A percentile compares a stretch with the other conserved stretches of the same genome.
Evolutionary conservation across 35 echinoderm and acorn worm species (phyloP).

Genomic region (Heliocidaris tuberculata): DNA sequence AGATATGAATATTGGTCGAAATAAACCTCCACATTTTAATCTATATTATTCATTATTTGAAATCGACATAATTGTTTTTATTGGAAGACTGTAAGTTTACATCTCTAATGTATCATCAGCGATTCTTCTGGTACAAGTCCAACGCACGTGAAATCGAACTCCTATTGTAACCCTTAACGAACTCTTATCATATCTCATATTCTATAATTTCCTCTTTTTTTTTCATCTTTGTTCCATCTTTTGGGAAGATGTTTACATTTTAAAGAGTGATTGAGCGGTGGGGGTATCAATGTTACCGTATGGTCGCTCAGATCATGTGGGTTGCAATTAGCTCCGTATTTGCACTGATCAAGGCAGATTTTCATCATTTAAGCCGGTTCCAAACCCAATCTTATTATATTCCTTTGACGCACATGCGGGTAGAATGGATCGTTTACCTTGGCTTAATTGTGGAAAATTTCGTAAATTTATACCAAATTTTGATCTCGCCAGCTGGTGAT

Average conservation of each 20-base stretch:
- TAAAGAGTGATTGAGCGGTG: not conserved
- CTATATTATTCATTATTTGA: too few species aligned
- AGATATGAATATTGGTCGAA: too few species aligned
- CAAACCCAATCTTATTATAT: not conserved
- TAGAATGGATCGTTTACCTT: not conserved
- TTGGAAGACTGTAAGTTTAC: too few species aligned
- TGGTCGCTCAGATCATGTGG: not conserved
- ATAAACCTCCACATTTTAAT: too few species aligned
- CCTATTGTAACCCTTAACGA: too few species aligned
- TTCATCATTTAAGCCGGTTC: not conserved
- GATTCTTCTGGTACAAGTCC: too few species aligned
- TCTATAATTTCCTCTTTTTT: not conserved
- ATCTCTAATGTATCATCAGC: too few species aligned
- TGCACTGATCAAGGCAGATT: not conserved
- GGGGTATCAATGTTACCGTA: not conserved
- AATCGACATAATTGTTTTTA: too few species aligned
- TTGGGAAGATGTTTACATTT: not conserved
- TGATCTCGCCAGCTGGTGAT: not conserved
- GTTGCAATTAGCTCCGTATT: not conserved
- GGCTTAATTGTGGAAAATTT: not conserved
- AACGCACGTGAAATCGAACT: too few species aligned
- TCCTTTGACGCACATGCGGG: not conserved
- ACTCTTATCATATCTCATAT: not conserved
- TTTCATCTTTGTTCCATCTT: not conserved
- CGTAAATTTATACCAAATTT: not conserved